A percentile compares a stretch with the other conserved stretches of the same genome.
These are phyloP conservation scores for Chironomus riparius DNA, from an alignment of 2,888 invertebrate species.

Conservation along the genomic window DNA sequence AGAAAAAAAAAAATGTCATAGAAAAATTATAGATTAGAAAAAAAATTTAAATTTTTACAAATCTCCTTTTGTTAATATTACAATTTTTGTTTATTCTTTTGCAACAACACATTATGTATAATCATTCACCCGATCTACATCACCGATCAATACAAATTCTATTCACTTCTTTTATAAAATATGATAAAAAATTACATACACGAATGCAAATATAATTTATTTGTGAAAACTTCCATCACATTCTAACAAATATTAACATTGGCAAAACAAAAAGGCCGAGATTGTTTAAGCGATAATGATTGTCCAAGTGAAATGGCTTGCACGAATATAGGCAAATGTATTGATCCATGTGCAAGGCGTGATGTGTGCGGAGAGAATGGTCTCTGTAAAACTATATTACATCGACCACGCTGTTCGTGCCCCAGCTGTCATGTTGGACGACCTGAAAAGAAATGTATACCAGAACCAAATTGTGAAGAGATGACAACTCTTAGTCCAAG, in stretches of 20 bases:
- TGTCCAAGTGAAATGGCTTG: slow-evolving; percentile 88
- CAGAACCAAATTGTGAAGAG: slow-evolving; percentile 67
- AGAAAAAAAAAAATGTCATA: neutral
- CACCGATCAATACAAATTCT: neutral
- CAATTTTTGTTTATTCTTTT: slow-evolving; percentile 21
- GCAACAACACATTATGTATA: neutral
- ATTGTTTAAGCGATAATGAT: slow-evolving; percentile 84
- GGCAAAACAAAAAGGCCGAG: slow-evolving; percentile 55
- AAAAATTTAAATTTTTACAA: neutral
- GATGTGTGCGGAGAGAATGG: slow-evolving; percentile 86
- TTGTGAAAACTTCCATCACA: slow-evolving; percentile 42
- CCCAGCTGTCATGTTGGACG: slow-evolving; percentile 80
- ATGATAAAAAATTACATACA: slow-evolving; percentile 71
- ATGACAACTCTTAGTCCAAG: slow-evolving; percentile 43
- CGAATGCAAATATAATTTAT: slow-evolving; percentile 70
- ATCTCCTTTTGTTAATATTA: neutral
- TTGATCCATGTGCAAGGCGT: slow-evolving; percentile 81
- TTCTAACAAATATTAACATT: slow-evolving; percentile 32
- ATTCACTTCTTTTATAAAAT: slow-evolving; percentile 32
- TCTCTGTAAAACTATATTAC: slow-evolving; percentile 73
- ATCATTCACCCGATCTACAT: slow-evolving; percentile 17
- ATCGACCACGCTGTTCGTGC: slow-evolving; percentile 79
- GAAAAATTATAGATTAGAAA: neutral
- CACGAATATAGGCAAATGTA: slow-evolving; percentile 72
- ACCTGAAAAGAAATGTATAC: slow-evolving; percentile 67